Evolutionary conservation across 1,140 invertebrate genomes (phyloP).

Genomic region (Pseudomyrmex cubaensis): DNA sequence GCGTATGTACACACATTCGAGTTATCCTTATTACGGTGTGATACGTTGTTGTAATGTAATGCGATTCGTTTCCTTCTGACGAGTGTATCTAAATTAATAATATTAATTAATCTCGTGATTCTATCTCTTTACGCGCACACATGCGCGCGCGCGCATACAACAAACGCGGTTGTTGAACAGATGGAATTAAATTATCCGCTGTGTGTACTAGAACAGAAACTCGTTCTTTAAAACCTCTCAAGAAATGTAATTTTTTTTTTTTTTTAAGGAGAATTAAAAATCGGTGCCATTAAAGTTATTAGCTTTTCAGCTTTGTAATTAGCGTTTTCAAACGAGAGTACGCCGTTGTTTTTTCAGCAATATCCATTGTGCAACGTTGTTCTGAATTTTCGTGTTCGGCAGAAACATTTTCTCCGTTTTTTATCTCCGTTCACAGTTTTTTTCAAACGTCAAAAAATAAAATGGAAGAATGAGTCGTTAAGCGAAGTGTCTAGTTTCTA

Average conservation of each 20-base stretch:
- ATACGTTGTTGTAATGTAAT: neutral
- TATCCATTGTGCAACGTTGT: too few relatives aligned
- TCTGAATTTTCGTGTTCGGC: neutral
- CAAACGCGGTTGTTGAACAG: too few relatives aligned
- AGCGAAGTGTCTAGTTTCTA: conserved; percentile 17
- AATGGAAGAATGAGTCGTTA: neutral
- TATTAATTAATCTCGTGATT: conserved; percentile 14
- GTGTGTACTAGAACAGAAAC: neutral
- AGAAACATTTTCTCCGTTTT: conserved; percentile 1
- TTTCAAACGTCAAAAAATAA: neutral
- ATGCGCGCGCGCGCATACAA: neutral
- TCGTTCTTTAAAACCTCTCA: too few relatives aligned
- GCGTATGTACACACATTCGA: conserved; percentile 18
- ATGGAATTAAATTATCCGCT: too few relatives aligned
- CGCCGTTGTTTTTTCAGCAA: too few relatives aligned
- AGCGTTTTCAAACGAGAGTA: too few relatives aligned
- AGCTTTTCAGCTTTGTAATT: too few relatives aligned
- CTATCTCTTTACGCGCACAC: neutral
- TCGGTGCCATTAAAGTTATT: too few relatives aligned
- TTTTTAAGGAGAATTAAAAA: too few relatives aligned
- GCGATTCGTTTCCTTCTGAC: conserved; percentile 31
- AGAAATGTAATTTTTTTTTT: too few relatives aligned
- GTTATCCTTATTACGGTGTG: conserved; percentile 52
- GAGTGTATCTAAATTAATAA: neutral
- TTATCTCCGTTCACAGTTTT: too few relatives aligned